phyloP scores from a whole-genome alignment of 1,140 invertebrate species.

The Drosophila kepulauana region DNA sequence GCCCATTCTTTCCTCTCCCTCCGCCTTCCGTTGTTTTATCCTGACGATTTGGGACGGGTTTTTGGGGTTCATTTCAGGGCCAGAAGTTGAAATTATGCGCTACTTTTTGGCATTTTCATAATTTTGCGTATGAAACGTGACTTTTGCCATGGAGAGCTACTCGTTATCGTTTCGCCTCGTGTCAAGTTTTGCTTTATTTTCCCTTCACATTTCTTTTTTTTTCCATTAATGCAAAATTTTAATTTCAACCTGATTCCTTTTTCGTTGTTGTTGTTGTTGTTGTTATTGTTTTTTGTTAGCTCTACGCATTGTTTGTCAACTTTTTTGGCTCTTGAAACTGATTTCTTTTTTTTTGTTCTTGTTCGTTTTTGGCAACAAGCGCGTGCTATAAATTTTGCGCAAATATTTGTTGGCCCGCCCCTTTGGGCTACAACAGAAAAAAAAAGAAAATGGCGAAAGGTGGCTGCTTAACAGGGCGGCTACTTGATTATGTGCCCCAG shows the following conservation, averaged over 20 bases:
- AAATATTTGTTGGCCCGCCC: constrained; percentile 69
- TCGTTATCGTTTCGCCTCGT: constrained; percentile 47
- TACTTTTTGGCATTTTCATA: constrained; percentile 75
- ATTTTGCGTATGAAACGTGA: constrained; percentile 81
- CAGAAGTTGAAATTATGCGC: constrained; percentile 72
- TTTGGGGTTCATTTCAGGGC: constrained; percentile 21
- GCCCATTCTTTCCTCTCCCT: neutral
- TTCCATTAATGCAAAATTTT: constrained; percentile 63
- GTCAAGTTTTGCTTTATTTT: constrained; percentile 55
- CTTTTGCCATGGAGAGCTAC: constrained; percentile 53
- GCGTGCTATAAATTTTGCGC: constrained; percentile 78
- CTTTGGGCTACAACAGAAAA: neutral
- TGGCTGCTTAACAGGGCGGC: constrained; percentile 24
- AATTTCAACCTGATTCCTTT: constrained; percentile 74
- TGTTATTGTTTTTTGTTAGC: constrained; percentile 23
- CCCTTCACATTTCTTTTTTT: constrained; percentile 6
- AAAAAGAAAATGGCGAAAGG: constrained; percentile 17
- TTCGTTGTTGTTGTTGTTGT: constrained; percentile 24
- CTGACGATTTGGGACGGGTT: constrained; percentile 1
- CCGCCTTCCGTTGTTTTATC: neutral
- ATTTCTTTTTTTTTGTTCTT: constrained; percentile 5
- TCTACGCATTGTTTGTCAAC: constrained; percentile 77
- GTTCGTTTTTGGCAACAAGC: constrained; percentile 40
- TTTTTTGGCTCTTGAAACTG: constrained; percentile 44
- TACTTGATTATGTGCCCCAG: constrained; percentile 60